These are phyloP conservation scores for Piaya cayana DNA, from an alignment of 2,113 vertebrate genomes.

Conservation along the genomic window DNA sequence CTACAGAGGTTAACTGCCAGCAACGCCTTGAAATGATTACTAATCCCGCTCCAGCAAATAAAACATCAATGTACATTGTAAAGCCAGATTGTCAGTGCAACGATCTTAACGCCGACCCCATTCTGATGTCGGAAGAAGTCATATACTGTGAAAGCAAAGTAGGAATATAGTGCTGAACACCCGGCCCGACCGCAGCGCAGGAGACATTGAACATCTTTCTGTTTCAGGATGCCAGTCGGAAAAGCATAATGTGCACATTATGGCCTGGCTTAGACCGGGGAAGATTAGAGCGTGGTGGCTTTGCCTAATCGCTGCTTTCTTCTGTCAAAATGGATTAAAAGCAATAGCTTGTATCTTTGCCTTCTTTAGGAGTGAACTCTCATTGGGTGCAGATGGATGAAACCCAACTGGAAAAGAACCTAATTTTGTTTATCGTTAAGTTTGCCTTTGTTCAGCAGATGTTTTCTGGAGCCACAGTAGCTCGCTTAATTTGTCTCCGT, in stretches of 20 bases:
- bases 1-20: background rate
- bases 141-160: background rate
- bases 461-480: constrained; percentile 15
- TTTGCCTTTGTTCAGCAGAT: constrained; percentile 43
- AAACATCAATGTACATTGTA: rapidly evolving
- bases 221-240: background rate
- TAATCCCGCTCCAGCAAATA: background rate
- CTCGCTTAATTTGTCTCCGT: constrained; percentile 41
- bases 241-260: background rate
- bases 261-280: background rate
- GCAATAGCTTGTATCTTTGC: background rate
- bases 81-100: rapidly evolving
- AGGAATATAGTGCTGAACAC: background rate
- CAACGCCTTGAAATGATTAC: background rate
- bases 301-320: constrained; percentile 19
- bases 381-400: constrained; percentile 58
- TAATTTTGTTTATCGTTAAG: constrained; percentile 60
- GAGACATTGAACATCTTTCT: background rate
- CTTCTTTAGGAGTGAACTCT: constrained; percentile 42
- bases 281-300: constrained; percentile 31
- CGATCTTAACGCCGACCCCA: background rate
- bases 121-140: background rate
- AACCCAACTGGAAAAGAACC: constrained; percentile 53
- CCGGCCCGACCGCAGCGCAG: background rate
- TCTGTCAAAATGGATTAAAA: constrained; percentile 37